Base-by-base conservation (phyloP, 2,797 vertebrate species). In the Orestias chungarensis region DNA sequence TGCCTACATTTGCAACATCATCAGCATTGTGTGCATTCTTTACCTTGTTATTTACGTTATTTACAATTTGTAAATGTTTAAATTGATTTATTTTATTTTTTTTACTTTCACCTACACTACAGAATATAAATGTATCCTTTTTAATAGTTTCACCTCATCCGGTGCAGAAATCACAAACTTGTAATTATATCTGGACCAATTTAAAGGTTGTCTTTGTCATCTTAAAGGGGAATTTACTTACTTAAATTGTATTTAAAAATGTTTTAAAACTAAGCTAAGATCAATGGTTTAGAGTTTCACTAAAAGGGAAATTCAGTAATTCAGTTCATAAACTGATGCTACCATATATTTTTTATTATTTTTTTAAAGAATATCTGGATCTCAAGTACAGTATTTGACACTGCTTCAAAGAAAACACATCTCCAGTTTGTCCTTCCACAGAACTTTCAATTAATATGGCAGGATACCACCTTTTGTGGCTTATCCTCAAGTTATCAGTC, bases 1-100 rank as follows among this genome's bases (percentile, higher is more conserved):
- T 72, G 78, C 71, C 85, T 78, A 76, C 61, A 74, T 72, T 80
- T 68, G 57, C 52, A 4, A 47, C 4, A 17, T 71, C 77, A 70
- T 68, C 69, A 43, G 59, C 65, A 44, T 50, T 9, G 11, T n/a
- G 9, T 14, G 3, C 11, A 40, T 23, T n/a, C 11, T 3, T 62
- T 61, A 15, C 20, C 33, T 40, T 10, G 10, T 62, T 25, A 40
- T 62, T 62, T 40, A 25, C 23, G 0, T 62, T 12, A 23, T 25
- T 10, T n/a, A 50, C 4, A 3, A 25, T 25, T n/a, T n/a, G 25
- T 50, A 25, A 50, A 12, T 25, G 8, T 11, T 10, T 25, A 27
- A 0, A 40, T 64, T 11, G n/a, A 38, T 67, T 67, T 25, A 68
- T 49, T 9, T 6, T 42, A 0, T 8, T 38, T 12, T 15, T 40